Conservation (phyloP, 2,888 invertebrate genomes). For the Venusia cambrica region DNA sequence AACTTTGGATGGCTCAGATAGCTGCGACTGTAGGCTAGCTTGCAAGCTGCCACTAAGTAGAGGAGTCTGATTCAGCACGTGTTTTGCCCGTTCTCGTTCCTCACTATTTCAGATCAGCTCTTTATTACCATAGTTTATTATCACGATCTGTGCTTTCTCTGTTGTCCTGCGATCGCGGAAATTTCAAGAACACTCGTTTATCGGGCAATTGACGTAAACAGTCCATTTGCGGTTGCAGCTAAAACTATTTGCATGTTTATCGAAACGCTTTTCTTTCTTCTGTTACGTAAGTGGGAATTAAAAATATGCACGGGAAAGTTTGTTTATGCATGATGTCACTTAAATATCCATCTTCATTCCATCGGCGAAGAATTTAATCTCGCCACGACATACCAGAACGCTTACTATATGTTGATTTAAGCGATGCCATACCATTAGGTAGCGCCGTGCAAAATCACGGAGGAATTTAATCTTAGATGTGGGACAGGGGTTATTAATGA, state of each 20-base stretch:
- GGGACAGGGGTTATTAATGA: conserved; percentile 46
- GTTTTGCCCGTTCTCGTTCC: conserved; percentile 32
- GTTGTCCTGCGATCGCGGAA: conserved; percentile 39
- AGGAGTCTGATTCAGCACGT: conserved; percentile 24
- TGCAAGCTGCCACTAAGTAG: conserved; percentile 25
- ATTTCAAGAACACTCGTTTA: conserved; percentile 30
- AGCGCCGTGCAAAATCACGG: conserved; percentile 41
- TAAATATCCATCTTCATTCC: conserved; percentile 32
- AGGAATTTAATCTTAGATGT: conserved; percentile 55
- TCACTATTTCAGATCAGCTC: conserved; percentile 42
- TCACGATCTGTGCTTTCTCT: conserved; percentile 47
- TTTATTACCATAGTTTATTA: conserved; percentile 50
- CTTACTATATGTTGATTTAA: conserved; percentile 44
- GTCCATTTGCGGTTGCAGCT: conserved; percentile 35
- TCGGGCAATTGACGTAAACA: conserved; percentile 37
- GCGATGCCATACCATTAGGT: conserved; percentile 36
- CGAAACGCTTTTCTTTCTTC: conserved; percentile 12
- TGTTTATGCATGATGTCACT: conserved; percentile 36
- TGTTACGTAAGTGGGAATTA: conserved; percentile 15
- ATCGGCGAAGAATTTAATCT: conserved; percentile 41
- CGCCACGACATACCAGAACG: conserved; percentile 43
- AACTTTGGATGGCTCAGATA: conserved; percentile 22
- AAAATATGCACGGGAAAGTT: conserved; percentile 23
- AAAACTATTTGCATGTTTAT: conserved; percentile 22
- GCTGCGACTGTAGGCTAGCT: conserved; percentile 1